Evolutionary conservation across 1,140 invertebrate genomes (phyloP).

Genomic region (Thrips palmi): DNA sequence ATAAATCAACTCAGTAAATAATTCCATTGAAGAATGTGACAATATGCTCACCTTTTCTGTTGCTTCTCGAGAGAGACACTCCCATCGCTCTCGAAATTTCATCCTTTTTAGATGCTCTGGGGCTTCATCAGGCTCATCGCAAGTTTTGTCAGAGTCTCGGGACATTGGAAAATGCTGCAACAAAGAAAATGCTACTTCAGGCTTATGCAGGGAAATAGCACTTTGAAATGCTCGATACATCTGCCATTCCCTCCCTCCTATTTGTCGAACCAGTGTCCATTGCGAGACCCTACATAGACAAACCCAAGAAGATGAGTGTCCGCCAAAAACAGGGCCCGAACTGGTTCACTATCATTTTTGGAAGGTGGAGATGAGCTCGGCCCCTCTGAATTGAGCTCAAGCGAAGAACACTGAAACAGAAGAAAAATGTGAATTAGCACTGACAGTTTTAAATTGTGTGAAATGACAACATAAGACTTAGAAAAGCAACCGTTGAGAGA

Average conservation of each 20-base stretch:
- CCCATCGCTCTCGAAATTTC: conserved; percentile 63
- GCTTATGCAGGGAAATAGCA: conserved; percentile 59
- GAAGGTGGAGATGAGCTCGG: conserved; percentile 21
- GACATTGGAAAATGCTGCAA: conserved; percentile 85
- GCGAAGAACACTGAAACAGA: conserved; percentile 42
- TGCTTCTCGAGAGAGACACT: conserved; percentile 73
- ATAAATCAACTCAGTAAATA: too few relatives aligned
- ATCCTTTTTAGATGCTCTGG: conserved; percentile 33
- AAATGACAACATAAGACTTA: too few relatives aligned
- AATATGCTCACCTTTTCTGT: conserved; percentile 43
- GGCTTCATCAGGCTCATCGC: conserved; percentile 62
- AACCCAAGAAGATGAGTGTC: conserved; percentile 91
- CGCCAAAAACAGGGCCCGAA: conserved; percentile 67
- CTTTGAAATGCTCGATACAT: conserved; percentile 90
- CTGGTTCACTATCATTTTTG: conserved; percentile 24
- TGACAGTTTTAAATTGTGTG: background rate
- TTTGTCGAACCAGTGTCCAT: conserved; percentile 95
- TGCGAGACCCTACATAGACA: conserved; percentile 53
- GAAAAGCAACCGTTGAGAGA: conserved; percentile 7
- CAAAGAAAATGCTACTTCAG: conserved; percentile 80
- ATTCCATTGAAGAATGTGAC: too few relatives aligned
- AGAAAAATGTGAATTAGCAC: background rate
- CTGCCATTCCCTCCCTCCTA: conserved; percentile 88
- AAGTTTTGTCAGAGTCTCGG: conserved; percentile 65
- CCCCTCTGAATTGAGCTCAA: conserved; percentile 28